Conservation (phyloP, 2,797 vertebrate genomes). For the Parauchenoglanis punctatus region DNA sequence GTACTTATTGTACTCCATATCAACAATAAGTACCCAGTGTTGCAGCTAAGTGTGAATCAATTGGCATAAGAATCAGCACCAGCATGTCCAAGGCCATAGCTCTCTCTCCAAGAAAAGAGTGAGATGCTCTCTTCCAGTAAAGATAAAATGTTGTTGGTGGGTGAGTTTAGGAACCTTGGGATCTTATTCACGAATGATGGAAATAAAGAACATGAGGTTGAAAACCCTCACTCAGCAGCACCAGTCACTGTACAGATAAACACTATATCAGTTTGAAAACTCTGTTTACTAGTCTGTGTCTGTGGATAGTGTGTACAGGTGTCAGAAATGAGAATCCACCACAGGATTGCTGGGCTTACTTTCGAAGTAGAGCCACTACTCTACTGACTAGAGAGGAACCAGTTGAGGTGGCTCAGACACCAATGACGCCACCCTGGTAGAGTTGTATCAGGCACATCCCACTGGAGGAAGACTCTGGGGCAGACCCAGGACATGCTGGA, state of each 20-base stretch:
- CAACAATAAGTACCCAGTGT: not conserved
- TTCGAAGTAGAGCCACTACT: not conserved
- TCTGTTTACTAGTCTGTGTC: not conserved
- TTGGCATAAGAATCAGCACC: not conserved
- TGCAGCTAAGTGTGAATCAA: not conserved
- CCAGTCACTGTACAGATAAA: too few relatives aligned
- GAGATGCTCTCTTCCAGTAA: not conserved
- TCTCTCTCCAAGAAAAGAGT: not conserved
- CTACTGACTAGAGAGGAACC: not conserved
- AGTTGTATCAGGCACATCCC: not conserved
- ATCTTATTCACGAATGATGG: not conserved
- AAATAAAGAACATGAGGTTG: not conserved
- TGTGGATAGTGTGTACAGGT: not conserved
- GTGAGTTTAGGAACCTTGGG: not conserved
- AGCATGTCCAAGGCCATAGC: not conserved
- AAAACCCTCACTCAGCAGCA: too few relatives aligned
- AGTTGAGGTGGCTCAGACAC: not conserved
- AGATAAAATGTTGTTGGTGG: not conserved
- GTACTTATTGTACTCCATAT: too few relatives aligned
- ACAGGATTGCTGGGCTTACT: not conserved
- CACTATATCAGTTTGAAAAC: not conserved
- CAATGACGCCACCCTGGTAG: not conserved
- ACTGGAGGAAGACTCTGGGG: not conserved
- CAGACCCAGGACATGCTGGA: not conserved
- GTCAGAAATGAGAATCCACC: conserved; percentile 5